Evolutionary conservation across 2,797 vertebrate species (phyloP).

Genomic region (Micrastur ruficollis): DNA sequence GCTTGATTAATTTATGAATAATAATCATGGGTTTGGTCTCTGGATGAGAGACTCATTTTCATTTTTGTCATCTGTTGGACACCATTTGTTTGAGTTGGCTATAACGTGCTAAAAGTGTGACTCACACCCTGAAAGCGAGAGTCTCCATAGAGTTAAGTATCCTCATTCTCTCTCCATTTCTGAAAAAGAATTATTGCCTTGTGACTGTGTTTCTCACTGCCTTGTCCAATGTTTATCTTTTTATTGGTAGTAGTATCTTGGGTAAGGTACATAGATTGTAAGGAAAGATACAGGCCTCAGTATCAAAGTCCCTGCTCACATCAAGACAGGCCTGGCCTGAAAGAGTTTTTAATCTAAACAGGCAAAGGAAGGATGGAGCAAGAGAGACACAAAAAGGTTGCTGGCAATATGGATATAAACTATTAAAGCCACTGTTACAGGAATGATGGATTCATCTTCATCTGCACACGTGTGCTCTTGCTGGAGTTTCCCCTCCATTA

Average conservation of each 20-base stretch:
- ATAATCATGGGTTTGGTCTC: constrained; percentile 39
- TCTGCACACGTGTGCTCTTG: neutral
- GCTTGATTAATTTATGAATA: constrained; percentile 44
- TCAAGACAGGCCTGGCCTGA: neutral
- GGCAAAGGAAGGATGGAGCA: neutral
- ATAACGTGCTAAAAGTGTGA: constrained; percentile 26
- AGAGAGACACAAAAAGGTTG: neutral
- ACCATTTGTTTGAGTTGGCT: constrained; percentile 58
- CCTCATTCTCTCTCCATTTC: constrained; percentile 7
- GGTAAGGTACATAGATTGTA: neutral
- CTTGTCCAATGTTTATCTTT: neutral
- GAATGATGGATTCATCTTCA: neutral
- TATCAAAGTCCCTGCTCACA: neutral
- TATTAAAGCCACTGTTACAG: neutral
- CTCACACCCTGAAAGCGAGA: constrained; percentile 41
- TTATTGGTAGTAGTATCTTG: neutral
- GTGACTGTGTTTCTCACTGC: neutral
- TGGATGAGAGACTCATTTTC: neutral
- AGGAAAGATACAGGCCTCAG: neutral
- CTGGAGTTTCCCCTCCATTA: neutral
- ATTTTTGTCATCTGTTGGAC: constrained; percentile 47
- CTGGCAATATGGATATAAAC: neutral
- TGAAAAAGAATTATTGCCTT: neutral
- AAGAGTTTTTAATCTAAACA: neutral
- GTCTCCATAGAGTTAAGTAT: constrained; percentile 20